A percentile compares a stretch with the other conserved stretches of the same genome.
Evolutionary conservation across 2,797 vertebrate genomes (phyloP).

Genomic region (Chiloscyllium punctatum): DNA sequence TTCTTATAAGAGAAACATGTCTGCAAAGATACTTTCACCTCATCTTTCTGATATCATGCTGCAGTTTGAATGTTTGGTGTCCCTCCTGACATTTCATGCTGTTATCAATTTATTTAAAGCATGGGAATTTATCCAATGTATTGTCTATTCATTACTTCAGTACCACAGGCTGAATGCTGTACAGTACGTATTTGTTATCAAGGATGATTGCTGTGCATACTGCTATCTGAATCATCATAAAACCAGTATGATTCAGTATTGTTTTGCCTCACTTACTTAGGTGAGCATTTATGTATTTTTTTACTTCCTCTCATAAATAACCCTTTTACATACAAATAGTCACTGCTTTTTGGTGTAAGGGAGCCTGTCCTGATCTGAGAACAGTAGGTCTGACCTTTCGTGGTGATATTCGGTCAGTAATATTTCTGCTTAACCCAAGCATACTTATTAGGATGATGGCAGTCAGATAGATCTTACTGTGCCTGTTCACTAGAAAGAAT

Average conservation of each 20-base stretch:
- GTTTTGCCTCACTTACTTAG: not conserved
- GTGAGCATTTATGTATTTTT: not conserved
- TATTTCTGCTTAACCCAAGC: not conserved
- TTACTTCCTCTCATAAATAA: not conserved
- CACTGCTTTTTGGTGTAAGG: not conserved
- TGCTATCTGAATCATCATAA: not conserved
- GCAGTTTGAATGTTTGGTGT: not conserved
- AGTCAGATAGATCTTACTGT: not conserved
- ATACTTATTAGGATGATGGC: not conserved
- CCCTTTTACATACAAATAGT: not conserved
- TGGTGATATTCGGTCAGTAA: not conserved
- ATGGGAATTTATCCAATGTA: not conserved
- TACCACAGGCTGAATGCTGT: not conserved
- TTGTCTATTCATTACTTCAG: not conserved
- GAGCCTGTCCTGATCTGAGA: not conserved
- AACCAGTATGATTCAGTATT: not conserved
- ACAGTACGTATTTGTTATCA: not conserved
- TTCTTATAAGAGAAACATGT: not conserved
- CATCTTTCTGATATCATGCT: not conserved
- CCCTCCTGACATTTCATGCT: not conserved
- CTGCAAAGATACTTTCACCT: not conserved
- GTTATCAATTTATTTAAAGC: not conserved
- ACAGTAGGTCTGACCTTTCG: not conserved
- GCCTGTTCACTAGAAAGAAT: not conserved
- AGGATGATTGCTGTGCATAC: not conserved